phyloP scores from a whole-genome alignment of 2,888 invertebrate genomes.

The Andrena minutula region DNA sequence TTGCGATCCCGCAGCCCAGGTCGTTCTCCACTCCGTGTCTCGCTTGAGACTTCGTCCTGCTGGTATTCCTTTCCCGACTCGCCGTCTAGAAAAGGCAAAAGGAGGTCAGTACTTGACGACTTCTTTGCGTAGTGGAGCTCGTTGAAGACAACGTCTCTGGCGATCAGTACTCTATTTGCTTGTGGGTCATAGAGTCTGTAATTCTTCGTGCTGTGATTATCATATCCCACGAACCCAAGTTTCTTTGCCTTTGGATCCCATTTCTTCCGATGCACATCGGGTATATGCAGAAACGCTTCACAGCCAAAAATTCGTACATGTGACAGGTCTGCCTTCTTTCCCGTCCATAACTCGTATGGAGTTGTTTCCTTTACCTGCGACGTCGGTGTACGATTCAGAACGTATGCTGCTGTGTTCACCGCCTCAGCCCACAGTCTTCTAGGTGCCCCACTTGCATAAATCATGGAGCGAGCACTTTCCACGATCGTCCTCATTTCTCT shows the following conservation, averaged over 20 bases:
- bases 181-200: neutral
- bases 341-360: neutral
- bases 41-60: neutral
- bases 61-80: neutral
- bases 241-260: neutral
- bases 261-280: neutral
- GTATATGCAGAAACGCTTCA: neutral
- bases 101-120: neutral
- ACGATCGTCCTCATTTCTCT: constrained; percentile 8
- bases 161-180: neutral
- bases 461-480: too few species aligned
- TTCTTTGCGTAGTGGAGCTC: neutral
- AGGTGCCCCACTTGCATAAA: neutral
- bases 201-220: neutral
- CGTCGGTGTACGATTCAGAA: neutral
- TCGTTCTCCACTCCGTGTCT: neutral
- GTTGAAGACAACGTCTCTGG: neutral
- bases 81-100: too few species aligned
- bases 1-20: neutral
- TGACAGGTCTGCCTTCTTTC: neutral
- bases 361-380: neutral
- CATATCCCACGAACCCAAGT: neutral
- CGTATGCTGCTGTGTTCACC: neutral
- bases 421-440: neutral
- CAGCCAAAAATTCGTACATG: neutral